phyloP scores from a whole-genome alignment of 2,797 vertebrate species.

The Cyprinodon diabolis region DNA sequence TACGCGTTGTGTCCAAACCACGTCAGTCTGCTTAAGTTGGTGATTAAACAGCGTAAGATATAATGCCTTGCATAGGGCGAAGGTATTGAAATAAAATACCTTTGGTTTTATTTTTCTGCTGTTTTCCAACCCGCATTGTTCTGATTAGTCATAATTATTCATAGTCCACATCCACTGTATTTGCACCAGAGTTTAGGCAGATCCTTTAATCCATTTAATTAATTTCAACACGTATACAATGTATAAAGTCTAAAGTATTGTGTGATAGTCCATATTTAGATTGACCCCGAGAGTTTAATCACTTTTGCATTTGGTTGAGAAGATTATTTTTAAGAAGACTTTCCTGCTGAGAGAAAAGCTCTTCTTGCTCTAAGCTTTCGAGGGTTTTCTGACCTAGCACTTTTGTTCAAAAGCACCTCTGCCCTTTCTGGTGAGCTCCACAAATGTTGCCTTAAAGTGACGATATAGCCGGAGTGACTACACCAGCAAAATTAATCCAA shows the following conservation, averaged over 20 bases:
- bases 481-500: conserved; percentile 31
- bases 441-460: conserved; percentile 51
- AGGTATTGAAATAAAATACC: neutral
- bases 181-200: neutral
- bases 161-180: neutral
- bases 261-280: conserved; percentile 14
- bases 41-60: neutral
- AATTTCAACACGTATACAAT: conserved; percentile 8
- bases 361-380: conserved; percentile 43
- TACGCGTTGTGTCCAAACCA: neutral
- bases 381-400: conserved; percentile 49
- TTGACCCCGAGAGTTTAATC: conserved; percentile 24
- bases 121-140: neutral
- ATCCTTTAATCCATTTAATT: neutral
- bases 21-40: too few relatives aligned
- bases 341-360: conserved; percentile 64
- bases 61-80: neutral
- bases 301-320: conserved; percentile 50
- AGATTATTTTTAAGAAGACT: conserved; percentile 61
- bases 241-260: conserved; percentile 12
- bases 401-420: conserved; percentile 56
- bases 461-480: conserved; percentile 39
- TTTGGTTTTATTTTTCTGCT: neutral
- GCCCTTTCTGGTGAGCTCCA: conserved; percentile 49
- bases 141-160: neutral